Base-by-base conservation (phyloP, 2,797 vertebrate genomes). In the Amblyraja radiata region DNA sequence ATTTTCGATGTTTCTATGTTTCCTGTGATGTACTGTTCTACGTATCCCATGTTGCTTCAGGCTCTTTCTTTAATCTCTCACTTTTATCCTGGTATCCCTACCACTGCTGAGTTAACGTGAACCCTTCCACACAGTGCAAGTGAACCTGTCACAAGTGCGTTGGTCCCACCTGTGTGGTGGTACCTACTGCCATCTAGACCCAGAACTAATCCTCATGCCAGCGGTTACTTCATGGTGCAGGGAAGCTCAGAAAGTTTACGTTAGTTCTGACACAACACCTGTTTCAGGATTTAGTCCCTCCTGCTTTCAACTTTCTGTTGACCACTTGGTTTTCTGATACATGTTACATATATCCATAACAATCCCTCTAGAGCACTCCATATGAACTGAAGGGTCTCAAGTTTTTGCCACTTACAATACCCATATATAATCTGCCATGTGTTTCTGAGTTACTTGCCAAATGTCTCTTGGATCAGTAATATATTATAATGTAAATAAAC, bases 401-500 rank as follows among this genome's bases (percentile, higher is more conserved):
- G 65, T 93, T 94, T 73, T 93, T 36, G 93, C 93, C 93, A 94
- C 93, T 84, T 93, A 94, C 95, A 94, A 95, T 93, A 93, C 68
- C 88, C 93, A 8, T 93, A 94, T 93, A 71, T 96, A 95, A 95
- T 93, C 91, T 93, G 93, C 94, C 1, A 94, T 95, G 95, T 96
- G 95, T 95, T 65, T 84, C 95, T 96, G 94, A 65, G 54, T 76
- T 94, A 95, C 94, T 95, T 95, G 95, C 95, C 95, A 96, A 95
- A 96, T 95, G 96, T 97, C 96, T 96, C 96, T 95, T 96, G 95
- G 94, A 94, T 96, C 95, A 94, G 95, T 96, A 96, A 96, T 91
- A 91, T 91, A 91, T 91, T 91, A 96, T 96, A 95, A 95, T 95
- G 95, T 96, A 96, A 96, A 97, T 96, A 97, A 96, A 95, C 95